phyloP scores from a whole-genome alignment of 2,888 invertebrate species.

The Folsomia candida region DNA sequence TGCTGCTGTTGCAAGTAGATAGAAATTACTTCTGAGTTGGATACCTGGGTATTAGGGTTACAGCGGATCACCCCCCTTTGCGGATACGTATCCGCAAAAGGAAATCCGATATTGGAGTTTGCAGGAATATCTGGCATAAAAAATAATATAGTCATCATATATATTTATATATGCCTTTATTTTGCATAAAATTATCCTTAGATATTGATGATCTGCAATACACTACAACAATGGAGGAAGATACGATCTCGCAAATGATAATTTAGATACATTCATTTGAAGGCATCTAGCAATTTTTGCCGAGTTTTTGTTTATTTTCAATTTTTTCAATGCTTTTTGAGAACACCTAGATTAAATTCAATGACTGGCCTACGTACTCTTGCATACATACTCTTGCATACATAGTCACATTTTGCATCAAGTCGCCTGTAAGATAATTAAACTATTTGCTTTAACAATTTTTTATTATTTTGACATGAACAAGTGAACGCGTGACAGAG shows the following conservation, averaged over 20 bases:
- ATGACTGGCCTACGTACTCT: conserved; percentile 42
- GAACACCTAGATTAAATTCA: conserved; percentile 43
- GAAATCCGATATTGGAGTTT: conserved; percentile 67
- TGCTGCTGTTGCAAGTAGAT: conserved; percentile 40
- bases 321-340: conserved; percentile 10
- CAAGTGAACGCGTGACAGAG: too few species aligned
- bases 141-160: conserved; percentile 62
- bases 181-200: neutral
- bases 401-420: too few species aligned
- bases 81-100: conserved; percentile 54
- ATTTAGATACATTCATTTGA: conserved; percentile 51
- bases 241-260: conserved; percentile 60
- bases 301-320: neutral
- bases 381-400: too few species aligned
- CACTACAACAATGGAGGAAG: conserved; percentile 59
- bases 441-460: too few species aligned
- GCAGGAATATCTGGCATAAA: conserved; percentile 55
- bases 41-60: conserved; percentile 60
- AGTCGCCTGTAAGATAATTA: too few species aligned
- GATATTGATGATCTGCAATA: neutral
- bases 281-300: neutral
- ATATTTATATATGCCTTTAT: conserved; percentile 52
- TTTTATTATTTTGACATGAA: too few species aligned
- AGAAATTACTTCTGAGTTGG: conserved; percentile 43
- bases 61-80: neutral